Base-by-base conservation (phyloP, 2,888 invertebrate genomes). In the Esperia sulphurella region DNA sequence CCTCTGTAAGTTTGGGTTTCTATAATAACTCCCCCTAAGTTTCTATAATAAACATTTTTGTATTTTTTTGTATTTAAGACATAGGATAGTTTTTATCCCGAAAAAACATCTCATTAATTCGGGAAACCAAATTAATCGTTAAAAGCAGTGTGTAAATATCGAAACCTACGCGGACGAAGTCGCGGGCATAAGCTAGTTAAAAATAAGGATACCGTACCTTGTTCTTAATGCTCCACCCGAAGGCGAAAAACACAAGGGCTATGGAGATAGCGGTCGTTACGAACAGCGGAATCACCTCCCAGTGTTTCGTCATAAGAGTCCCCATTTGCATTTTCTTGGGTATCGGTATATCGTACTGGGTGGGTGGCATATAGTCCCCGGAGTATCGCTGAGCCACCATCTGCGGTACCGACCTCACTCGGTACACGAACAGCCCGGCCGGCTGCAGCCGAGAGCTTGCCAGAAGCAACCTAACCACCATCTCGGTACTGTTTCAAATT, bases 231-330 rank as follows among this genome's bases (percentile, higher is more conserved):
- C 76, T 63, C 73, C 70, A 83, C 1, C 61, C 37, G n/a, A 80
- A 66, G 2, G 72, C 43, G 0, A 39, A 9, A 2, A 65, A 31
- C 54, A 75, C 4, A 0, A 81, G 0, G 0, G 28, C 0, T 0
- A 83, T 6, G 0, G 71, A 55, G 3, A 70, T 21, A 8, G 44
- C 49, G 0, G 79, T 80, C 1, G 57, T 46, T 0, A 73, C 0
- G 40, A 85, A 66, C 30, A 88, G 51, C 0, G 88, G 88, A 13
- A 80, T 76, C 0, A 62, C 73, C 58, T 88, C 88, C 83, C 83
- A 87, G 55, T 83, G 73, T 1, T 57, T 65, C 8, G 37, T 62
- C 21, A 81, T 12, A 0, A 62, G 72, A 43, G 12, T 7, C 0
- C 31, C 53, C 0, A 79, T 10, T 0, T 53, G 53, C 8, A 86